Evolutionary conservation across 2,113 vertebrate species (phyloP).

Genomic region (Cyphomyrus plagiostoma): DNA sequence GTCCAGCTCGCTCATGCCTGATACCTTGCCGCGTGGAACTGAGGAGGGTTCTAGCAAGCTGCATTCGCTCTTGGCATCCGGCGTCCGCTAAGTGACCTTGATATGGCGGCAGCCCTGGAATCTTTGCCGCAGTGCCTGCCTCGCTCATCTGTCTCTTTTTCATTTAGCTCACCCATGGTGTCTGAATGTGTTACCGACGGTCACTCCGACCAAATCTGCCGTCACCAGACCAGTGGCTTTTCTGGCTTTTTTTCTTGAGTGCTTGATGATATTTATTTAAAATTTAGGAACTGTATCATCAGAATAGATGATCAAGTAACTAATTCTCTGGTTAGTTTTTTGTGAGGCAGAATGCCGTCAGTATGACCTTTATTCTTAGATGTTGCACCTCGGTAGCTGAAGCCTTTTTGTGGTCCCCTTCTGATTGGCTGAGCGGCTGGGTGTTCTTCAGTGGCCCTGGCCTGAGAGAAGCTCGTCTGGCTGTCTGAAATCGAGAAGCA

Average conservation of each 20-base stretch:
- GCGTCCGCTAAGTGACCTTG: constrained; percentile 27
- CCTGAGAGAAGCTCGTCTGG: constrained; percentile 17
- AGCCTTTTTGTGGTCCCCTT: constrained; percentile 25
- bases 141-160: background rate
- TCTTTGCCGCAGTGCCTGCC: background rate
- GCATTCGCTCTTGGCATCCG: background rate
- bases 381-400: background rate
- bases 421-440: constrained; percentile 6
- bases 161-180: background rate
- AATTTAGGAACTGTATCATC: background rate
- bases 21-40: background rate
- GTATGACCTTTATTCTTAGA: background rate
- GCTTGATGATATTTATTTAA: background rate
- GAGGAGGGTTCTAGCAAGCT: background rate
- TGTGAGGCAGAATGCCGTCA: background rate
- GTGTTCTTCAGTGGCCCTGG: constrained; percentile 21
- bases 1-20: background rate
- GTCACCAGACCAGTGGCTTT: background rate
- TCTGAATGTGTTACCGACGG: background rate
- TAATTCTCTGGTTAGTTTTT: background rate
- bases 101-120: constrained; percentile 22
- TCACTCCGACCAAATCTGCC: background rate
- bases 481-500: constrained; percentile 25
- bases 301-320: background rate
- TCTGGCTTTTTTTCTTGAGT: background rate